Conservation (phyloP, 2,888 invertebrate genomes). For the Metacarcinus magister region DNA sequence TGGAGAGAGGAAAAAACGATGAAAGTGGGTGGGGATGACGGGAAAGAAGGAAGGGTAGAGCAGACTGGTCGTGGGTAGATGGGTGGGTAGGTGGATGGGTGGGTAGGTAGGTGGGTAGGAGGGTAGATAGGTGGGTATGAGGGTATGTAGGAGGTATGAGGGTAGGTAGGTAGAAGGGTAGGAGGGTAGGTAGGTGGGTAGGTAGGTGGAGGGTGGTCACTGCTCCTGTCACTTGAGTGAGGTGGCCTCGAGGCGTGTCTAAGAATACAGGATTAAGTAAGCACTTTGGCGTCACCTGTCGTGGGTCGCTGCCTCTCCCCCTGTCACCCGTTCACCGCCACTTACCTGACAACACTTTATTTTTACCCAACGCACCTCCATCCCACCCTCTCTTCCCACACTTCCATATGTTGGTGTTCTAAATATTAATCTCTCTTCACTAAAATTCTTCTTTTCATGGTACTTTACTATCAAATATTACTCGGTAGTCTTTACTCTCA, state of each 20-base stretch:
- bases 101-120: background rate
- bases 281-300: slow-evolving; percentile 74
- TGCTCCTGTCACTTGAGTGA: slow-evolving; percentile 42
- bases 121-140: background rate
- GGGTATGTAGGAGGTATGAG: background rate
- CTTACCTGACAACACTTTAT: background rate
- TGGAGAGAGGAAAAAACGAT: background rate
- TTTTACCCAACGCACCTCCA: background rate
- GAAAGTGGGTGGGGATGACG: background rate
- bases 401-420: background rate
- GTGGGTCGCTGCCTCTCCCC: slow-evolving; percentile 57
- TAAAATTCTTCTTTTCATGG: background rate
- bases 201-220: background rate
- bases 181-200: background rate
- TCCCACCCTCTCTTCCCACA: background rate
- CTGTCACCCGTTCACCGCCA: slow-evolving; percentile 56
- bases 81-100: background rate
- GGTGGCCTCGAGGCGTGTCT: slow-evolving; percentile 63
- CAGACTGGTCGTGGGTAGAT: background rate
- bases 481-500: background rate
- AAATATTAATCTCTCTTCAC: background rate
- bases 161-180: background rate
- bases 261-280: slow-evolving; percentile 67
- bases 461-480: background rate
- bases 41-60: background rate